Percentiles rank a stretch among this genome's conserved stretches.
phyloP scores from a whole-genome alignment of 2,797 vertebrate species.

The Microhierax caerulescens region DNA sequence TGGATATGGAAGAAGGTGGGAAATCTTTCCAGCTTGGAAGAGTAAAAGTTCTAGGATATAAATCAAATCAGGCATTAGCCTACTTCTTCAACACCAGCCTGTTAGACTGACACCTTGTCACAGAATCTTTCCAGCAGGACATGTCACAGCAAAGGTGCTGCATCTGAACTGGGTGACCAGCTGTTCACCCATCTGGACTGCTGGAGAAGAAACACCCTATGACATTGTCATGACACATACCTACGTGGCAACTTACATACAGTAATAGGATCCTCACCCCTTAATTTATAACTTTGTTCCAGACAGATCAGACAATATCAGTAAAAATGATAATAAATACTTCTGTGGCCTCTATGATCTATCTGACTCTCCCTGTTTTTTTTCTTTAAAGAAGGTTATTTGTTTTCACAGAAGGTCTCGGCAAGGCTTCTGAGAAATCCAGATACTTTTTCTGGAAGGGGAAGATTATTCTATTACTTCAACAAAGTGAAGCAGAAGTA shows the following conservation, averaged over 20 bases:
- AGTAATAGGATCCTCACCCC: background rate
- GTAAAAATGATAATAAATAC: background rate
- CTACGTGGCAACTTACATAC: rapidly evolving
- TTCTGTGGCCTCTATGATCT: background rate
- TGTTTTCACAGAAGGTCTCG: background rate
- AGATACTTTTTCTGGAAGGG: background rate
- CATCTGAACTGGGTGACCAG: background rate
- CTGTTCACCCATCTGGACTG: background rate
- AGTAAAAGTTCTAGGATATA: background rate
- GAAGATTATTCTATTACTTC: background rate
- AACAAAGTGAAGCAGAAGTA: background rate
- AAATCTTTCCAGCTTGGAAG: background rate
- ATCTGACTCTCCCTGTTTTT: rapidly evolving
- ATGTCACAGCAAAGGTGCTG: background rate
- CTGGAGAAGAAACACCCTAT: background rate
- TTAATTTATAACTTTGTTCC: background rate
- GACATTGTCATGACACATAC: too few relatives aligned
- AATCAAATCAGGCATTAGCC: background rate
- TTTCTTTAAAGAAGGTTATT: background rate
- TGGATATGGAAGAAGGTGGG: background rate
- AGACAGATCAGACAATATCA: background rate
- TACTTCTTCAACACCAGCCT: background rate
- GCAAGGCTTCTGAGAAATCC: background rate
- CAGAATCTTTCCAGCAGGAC: background rate
- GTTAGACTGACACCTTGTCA: background rate